Evolutionary conservation across 2,797 vertebrate species (phyloP), one percentile per base, ranked within the genome.

Genomic region (Enteromius trimaculatus): DNA sequence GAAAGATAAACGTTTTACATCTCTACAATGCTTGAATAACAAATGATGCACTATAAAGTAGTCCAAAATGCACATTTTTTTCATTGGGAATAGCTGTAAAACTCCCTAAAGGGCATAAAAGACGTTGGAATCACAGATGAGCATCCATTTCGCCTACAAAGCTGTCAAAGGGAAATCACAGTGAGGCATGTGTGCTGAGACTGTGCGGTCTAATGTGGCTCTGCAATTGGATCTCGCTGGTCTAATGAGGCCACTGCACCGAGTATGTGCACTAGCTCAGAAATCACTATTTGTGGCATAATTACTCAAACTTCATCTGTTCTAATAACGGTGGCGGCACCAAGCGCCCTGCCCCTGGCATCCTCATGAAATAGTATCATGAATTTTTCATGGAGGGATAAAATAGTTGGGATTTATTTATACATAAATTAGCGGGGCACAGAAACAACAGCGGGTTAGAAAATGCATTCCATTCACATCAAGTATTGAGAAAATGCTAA

Each of bases 361-460:
- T 84, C 71, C 74, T 84, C 77, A 82, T 77, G 34, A 78, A 83
- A 75, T 31, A 17, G 34, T 70, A 81, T 83, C 81, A 87, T 90
- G 81, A 89, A 86, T 88, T 89, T 90, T 90, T 90, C 84, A 92
- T 86, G 31, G 72, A 69, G 74, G 90, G 91, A 92, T 89, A 89
- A 91, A 91, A 92, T 68, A 47, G 82, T 77, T 87, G 42, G 62
- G 49, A 84, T 81, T 85, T 82, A 86, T 84, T 85, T 82, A 87
- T 80, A 82, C 85, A 80, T 83, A 70, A 78, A 78, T 85, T 86
- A 88, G 82, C 23, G 47, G 55, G 42, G 62, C 77, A 65, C 65
- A 74, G 79, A 85, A 64, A 86, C 49, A 66, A 76, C 58, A 21
- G 5, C 37, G 23, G n/a, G 55, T 16, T 60, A 64, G 80, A 89